Conservation (phyloP, 2,888 invertebrate genomes). For the Dryobota labecula region DNA sequence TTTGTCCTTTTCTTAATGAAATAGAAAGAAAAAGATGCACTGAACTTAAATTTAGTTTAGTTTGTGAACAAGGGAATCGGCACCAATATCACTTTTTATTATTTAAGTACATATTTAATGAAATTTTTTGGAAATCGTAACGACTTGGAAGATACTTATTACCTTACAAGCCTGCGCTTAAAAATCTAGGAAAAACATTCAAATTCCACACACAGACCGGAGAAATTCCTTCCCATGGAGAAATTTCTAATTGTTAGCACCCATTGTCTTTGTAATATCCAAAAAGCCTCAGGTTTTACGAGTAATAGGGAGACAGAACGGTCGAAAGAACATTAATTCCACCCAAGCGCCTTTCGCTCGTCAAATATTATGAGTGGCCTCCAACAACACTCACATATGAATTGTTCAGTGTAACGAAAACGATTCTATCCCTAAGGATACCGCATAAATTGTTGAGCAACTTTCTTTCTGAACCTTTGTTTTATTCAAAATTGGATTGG, state of each 20-base stretch:
- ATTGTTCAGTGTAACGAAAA: conserved; percentile 77
- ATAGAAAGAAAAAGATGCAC: too few relatives aligned
- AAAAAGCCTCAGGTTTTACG: conserved; percentile 48
- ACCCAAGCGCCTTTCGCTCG: conserved; percentile 70
- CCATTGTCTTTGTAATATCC: conserved; percentile 36
- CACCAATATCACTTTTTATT: too few relatives aligned
- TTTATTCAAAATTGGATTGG: conserved; percentile 69
- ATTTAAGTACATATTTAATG: background rate
- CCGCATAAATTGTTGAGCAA: conserved; percentile 73
- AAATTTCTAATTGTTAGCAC: too few relatives aligned
- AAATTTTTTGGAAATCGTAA: background rate
- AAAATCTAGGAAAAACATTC: background rate
- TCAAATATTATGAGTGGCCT: conserved; percentile 78
- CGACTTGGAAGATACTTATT: background rate
- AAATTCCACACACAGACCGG: background rate
- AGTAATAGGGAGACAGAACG: conserved; percentile 49
- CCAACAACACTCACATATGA: conserved; percentile 72
- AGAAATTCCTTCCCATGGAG: conserved; percentile 2
- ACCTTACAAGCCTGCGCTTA: background rate
- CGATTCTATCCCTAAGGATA: conserved; percentile 71
- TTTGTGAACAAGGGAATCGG: too few relatives aligned
- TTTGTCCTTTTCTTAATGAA: too few relatives aligned
- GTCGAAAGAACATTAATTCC: conserved; percentile 64
- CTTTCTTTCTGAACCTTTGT: conserved; percentile 72
- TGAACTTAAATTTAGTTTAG: too few relatives aligned